phyloP scores from a whole-genome alignment of 1,140 invertebrate species.

The Probaryconus sp. region DNA sequence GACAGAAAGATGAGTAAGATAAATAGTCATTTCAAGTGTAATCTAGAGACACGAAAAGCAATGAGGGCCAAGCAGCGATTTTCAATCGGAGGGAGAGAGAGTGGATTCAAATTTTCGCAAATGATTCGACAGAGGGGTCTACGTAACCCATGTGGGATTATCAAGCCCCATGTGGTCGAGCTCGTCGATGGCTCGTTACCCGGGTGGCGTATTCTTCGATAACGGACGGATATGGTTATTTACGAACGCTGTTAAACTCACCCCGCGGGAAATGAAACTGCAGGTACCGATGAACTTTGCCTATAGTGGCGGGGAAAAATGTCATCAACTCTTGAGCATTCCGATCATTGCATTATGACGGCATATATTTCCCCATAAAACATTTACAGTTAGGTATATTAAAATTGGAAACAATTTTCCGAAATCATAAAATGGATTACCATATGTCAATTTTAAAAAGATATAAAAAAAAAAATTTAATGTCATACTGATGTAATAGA shows the following conservation, averaged over 20 bases:
- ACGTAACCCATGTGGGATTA: slow-evolving; percentile 71
- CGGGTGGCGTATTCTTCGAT: slow-evolving; percentile 69
- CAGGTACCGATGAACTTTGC: slow-evolving; percentile 44
- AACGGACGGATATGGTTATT: slow-evolving; percentile 77
- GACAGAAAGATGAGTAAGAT: slow-evolving; percentile 27
- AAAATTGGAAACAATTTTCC: no score
- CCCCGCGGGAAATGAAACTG: slow-evolving; percentile 45
- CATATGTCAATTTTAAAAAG: slow-evolving; percentile 23
- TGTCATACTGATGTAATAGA: background rate
- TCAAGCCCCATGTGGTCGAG: slow-evolving; percentile 75
- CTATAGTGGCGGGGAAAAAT: slow-evolving; percentile 37
- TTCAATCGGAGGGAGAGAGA: slow-evolving; percentile 32
- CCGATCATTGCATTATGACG: slow-evolving; percentile 16
- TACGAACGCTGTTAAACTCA: slow-evolving; percentile 68
- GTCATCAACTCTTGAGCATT: slow-evolving; percentile 22
- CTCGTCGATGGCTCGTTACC: slow-evolving; percentile 76
- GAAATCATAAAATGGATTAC: no score
- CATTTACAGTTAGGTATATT: no score
- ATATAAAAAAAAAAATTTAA: no score
- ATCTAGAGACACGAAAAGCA: slow-evolving; percentile 31
- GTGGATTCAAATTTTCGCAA: slow-evolving; percentile 74
- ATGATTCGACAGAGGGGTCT: slow-evolving; percentile 62
- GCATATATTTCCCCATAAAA: no score
- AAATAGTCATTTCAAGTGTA: slow-evolving; percentile 35
- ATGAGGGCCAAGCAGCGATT: slow-evolving; percentile 30